phyloP scores from a whole-genome alignment of 2,888 invertebrate species.

The Ptychoptera contaminata region DNA sequence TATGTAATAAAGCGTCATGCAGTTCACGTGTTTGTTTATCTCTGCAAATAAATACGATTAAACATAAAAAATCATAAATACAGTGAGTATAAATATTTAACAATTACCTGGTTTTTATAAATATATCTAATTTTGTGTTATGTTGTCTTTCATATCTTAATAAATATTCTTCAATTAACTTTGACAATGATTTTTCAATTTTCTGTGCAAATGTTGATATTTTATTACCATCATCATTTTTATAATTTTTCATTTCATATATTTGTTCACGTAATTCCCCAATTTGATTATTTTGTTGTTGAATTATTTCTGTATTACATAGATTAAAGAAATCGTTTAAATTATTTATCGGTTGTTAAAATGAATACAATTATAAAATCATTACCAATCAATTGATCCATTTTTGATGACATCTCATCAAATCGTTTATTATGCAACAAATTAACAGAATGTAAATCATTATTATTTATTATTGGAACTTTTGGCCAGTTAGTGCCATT shows the following conservation, averaged over 20 bases:
- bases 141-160: slow-evolving; percentile 28
- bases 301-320: slow-evolving; percentile 35
- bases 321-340: slow-evolving; percentile 4
- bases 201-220: slow-evolving; percentile 5
- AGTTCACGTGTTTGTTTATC: slow-evolving; percentile 34
- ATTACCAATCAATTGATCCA: slow-evolving; percentile 26
- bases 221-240: slow-evolving; percentile 12
- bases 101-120: slow-evolving; percentile 23
- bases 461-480: slow-evolving; percentile 19
- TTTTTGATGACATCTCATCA: slow-evolving; percentile 20
- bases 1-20: slow-evolving; percentile 34
- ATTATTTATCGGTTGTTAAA: not conserved
- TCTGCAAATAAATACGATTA: slow-evolving; percentile 19
- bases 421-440: slow-evolving; percentile 9
- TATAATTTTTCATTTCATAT: slow-evolving; percentile 18
- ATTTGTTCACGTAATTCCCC: slow-evolving; percentile 31
- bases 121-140: slow-evolving; percentile 23
- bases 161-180: slow-evolving; percentile 28
- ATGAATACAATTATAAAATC: not conserved
- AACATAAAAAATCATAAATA: not conserved
- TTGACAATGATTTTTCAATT: slow-evolving; percentile 23
- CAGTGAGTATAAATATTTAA: not conserved
- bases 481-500: slow-evolving; percentile 18
- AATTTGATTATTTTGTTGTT: slow-evolving; percentile 34
- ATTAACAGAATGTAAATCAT: not conserved